A percentile compares a stretch with the other conserved stretches of the same genome.
These are phyloP conservation scores for Clarias pachynema DNA, from an alignment of 2,797 vertebrate genomes.

Conservation along the genomic window DNA sequence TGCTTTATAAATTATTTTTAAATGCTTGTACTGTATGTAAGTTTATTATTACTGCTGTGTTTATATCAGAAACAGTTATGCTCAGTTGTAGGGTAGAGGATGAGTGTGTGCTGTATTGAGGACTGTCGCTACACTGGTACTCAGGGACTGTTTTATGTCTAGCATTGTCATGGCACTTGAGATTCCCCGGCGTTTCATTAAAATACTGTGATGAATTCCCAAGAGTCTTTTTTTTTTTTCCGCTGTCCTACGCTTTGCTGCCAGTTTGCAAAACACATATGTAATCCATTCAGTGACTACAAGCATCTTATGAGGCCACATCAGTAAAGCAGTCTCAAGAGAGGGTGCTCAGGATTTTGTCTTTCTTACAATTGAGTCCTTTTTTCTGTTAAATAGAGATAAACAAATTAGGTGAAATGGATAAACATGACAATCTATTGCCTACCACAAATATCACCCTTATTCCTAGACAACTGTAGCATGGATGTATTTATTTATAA, in stretches of 20 bases:
- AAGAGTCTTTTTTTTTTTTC: slow-evolving; percentile 22
- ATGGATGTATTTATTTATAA: background rate
- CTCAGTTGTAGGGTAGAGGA: background rate
- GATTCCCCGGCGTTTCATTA: slow-evolving; percentile 53
- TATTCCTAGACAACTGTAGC: background rate
- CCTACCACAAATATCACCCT: background rate
- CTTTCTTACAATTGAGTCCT: background rate
- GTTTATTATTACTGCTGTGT: slow-evolving; percentile 28
- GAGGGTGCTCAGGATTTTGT: background rate
- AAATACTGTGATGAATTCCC: slow-evolving; percentile 35
- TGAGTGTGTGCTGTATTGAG: background rate
- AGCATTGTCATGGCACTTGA: slow-evolving; percentile 38
- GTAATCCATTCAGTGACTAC: slow-evolving; percentile 19
- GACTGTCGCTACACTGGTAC: background rate
- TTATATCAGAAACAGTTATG: background rate
- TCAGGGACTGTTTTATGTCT: slow-evolving; percentile 37
- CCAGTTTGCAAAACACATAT: slow-evolving; percentile 41
- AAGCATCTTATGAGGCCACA: slow-evolving; percentile 10
- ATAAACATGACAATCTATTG: background rate
- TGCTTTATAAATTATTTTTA: background rate
- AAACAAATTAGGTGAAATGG: background rate
- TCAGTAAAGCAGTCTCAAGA: background rate
- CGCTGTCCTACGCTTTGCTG: slow-evolving; percentile 19
- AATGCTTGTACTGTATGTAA: background rate
- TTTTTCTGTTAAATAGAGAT: background rate